Base-by-base conservation (phyloP, 2,888 invertebrate species). In the Coecobrya sp. region DNA sequence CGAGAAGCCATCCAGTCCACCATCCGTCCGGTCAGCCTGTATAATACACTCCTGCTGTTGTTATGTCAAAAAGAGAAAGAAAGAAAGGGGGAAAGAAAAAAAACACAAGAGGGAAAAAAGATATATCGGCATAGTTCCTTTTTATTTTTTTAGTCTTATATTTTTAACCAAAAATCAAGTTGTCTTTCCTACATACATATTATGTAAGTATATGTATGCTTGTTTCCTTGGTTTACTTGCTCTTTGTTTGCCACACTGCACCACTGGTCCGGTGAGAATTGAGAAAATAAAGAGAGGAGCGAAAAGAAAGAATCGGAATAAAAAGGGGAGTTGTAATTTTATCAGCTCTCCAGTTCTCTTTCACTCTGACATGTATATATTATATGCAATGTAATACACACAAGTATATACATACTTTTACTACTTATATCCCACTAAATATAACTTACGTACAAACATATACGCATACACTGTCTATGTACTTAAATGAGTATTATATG, bases 301-400 rank as follows among this genome's bases (percentile, higher is more conserved):
- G 73, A 42, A 42, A 55, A 49, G 79, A 45, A n/a, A 11, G 22
- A 45, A 73, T 55, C 36, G 36, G 59, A 45, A 68, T 81, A 86
- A 76, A 73, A 91, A 65, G 70, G 85, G 52, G 59, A 81, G 86
- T 68, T 55, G 86, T 86, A 91, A 91, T 91, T 91, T 91, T 68
- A 91, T 91, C 91, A 52, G 84, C 84, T 84, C 73, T 25, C 79
- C 49, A 10, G 10, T n/a, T 55, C 19, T 25, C 76, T 79, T 76
- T 7, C 36, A 36, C 68, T 65, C 70, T 30, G 49, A 79, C 82
- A 27, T 62, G n/a, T 62, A 42, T 79, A 13, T 55, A 0, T 42
- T 79, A 73, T 36, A 36, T 27, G 8, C 11, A 22, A 22, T n/a
- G n/a, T n/a, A 16, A 55, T 16, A 16, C 11, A n/a, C 55, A 27